Percentiles rank a stretch among this genome's conserved stretches.
phyloP scores from a whole-genome alignment of 2,113 vertebrate species.

The Plectropomus leopardus region DNA sequence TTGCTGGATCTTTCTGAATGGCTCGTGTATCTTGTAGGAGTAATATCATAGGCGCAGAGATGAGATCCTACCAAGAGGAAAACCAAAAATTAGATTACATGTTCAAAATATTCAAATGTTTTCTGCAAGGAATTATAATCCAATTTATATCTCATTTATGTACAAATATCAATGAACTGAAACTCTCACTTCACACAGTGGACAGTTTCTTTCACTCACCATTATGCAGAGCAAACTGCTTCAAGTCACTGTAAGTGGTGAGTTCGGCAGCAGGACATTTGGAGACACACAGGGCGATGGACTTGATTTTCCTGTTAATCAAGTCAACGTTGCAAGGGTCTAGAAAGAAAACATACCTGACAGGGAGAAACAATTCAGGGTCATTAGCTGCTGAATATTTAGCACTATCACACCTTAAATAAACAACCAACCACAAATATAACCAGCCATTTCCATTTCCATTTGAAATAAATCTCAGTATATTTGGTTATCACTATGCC shows the following conservation, averaged over 20 bases:
- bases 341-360: conserved; percentile 96
- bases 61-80: conserved; percentile 85
- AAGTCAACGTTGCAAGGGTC: conserved; percentile 96
- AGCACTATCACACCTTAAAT: background rate
- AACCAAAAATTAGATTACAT: background rate
- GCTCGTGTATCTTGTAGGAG: conserved; percentile 85
- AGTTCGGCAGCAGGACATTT: conserved; percentile 90
- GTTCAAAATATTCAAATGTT: background rate
- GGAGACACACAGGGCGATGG: conserved; percentile 93
- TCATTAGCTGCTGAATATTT: background rate
- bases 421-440: background rate
- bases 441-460: no score
- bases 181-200: no score
- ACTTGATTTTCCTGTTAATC: conserved; percentile 91
- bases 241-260: conserved; percentile 87
- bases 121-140: background rate
- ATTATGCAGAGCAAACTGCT: conserved; percentile 90
- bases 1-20: conserved; percentile 80
- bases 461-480: background rate
- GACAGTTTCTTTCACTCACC: conserved; percentile 90
- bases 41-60: conserved; percentile 92
- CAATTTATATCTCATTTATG: background rate
- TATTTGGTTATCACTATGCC: conserved; percentile 23
- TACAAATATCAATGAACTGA: background rate
- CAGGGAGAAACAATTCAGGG: background rate